These are phyloP conservation scores for Cairina moschata DNA, from an alignment of 2,113 vertebrate species.

Conservation along the genomic window DNA sequence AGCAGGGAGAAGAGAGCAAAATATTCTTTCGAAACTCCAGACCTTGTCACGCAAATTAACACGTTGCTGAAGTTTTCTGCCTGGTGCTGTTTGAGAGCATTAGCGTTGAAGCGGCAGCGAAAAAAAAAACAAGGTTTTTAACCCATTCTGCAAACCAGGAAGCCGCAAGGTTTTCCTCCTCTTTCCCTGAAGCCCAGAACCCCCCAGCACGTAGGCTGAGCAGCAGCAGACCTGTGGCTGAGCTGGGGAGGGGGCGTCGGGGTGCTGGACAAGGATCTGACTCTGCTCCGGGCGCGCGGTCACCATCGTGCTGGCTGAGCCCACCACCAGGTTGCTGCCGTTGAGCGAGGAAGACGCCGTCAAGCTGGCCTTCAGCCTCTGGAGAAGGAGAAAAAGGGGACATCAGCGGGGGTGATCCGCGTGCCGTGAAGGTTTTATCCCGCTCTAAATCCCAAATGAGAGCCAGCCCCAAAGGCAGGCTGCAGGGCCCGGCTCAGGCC, in stretches of 20 bases:
- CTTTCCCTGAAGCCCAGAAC: background rate
- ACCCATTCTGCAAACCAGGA: rapidly evolving
- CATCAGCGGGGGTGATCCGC: rapidly evolving
- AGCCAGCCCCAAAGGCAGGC: background rate
- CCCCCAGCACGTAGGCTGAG: no score
- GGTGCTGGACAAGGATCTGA: slow-evolving; percentile 90
- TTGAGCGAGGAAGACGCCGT: slow-evolving; percentile 85
- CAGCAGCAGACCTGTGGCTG: slow-evolving; percentile 89
- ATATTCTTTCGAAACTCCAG: background rate
- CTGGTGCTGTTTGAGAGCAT: background rate
- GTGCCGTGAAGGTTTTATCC: rapidly evolving
- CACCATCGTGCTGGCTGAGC: slow-evolving; percentile 91
- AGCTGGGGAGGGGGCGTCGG: slow-evolving; percentile 93
- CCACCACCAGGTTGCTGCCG: slow-evolving; percentile 79
- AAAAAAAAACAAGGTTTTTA: background rate
- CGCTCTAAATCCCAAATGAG: background rate
- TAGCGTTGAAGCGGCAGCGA: background rate
- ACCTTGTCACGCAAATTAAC: background rate
- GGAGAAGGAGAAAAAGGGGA: background rate
- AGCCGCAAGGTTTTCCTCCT: background rate
- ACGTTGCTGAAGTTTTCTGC: background rate
- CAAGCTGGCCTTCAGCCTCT: slow-evolving; percentile 95
- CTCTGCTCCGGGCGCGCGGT: slow-evolving; percentile 91
- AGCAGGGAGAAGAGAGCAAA: background rate
- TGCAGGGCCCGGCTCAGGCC: background rate